These are phyloP conservation scores for Equus przewalskii DNA, from an alignment of 2,113 vertebrate species.

Conservation along the genomic window DNA sequence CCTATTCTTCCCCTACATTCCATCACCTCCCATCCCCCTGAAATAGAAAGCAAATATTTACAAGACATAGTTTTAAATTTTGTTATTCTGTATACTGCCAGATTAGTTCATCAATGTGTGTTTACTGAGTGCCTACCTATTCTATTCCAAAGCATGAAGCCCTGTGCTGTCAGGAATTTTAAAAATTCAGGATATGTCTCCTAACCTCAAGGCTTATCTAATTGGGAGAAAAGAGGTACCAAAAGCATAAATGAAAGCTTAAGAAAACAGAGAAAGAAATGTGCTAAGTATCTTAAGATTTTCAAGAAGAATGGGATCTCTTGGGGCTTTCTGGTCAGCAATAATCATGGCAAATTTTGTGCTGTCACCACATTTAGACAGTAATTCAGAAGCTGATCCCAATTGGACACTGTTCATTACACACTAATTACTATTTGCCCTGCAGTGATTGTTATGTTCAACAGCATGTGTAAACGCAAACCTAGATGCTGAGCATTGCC, in stretches of 20 bases:
- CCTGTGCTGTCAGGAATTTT: not conserved
- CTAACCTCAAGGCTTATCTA: not conserved
- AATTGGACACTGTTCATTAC: slow-evolving; percentile 73
- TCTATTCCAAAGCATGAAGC: not conserved
- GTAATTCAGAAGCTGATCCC: slow-evolving; percentile 62
- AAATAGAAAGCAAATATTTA: slow-evolving; percentile 60
- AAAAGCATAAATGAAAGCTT: not conserved
- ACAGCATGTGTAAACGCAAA: not conserved
- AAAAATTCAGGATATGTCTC: not conserved
- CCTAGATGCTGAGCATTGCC: not conserved
- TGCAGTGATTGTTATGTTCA: slow-evolving; percentile 36
- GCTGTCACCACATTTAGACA: slow-evolving; percentile 50
- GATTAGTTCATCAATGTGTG: not conserved
- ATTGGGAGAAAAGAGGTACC: not conserved
- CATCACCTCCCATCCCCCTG: not conserved
- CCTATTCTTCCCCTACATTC: not conserved
- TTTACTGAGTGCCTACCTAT: not conserved
- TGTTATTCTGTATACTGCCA: not conserved
- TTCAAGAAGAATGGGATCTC: not conserved
- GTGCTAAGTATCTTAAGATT: slow-evolving; percentile 9
- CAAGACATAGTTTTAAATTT: not conserved
- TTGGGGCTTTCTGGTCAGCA: not conserved
- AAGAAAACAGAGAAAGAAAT: slow-evolving; percentile 27
- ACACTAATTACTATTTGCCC: slow-evolving; percentile 69
- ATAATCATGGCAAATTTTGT: slow-evolving; percentile 53